Conservation (phyloP, 2,888 invertebrate genomes). For the Cataglyphis cursor region DNA sequence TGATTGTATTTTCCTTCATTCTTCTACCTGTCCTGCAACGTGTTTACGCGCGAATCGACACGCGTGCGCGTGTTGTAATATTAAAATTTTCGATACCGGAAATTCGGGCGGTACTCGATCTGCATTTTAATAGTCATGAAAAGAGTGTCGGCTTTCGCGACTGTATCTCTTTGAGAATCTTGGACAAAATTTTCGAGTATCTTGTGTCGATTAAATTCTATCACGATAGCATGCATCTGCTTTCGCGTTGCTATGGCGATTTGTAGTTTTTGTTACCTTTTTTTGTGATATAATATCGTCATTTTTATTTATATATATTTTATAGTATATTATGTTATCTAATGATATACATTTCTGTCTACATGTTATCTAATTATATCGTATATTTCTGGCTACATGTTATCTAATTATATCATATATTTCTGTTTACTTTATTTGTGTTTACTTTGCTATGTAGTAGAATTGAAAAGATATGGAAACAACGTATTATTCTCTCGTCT, state of each 20-base stretch:
- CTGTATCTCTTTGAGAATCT: conserved; percentile 35
- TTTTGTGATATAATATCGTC: neutral
- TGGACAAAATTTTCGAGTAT: conserved; percentile 40
- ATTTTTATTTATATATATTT: neutral
- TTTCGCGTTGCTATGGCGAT: neutral
- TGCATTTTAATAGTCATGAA: conserved; percentile 78
- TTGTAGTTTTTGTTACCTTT: neutral
- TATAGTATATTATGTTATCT: neutral
- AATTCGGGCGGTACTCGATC: conserved; percentile 78
- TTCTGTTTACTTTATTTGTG: neutral
- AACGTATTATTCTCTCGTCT: neutral
- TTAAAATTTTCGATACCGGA: conserved; percentile 80
- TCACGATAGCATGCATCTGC: conserved; percentile 4
- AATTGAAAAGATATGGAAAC: neutral
- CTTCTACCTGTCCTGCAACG: conserved; percentile 6
- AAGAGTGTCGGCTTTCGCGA: neutral
- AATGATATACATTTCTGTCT: neutral
- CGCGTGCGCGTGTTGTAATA: conserved; percentile 79
- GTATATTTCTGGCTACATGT: neutral
- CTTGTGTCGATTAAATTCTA: conserved; percentile 47
- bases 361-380: neutral
- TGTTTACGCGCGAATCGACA: conserved; percentile 22
- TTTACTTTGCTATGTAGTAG: neutral
- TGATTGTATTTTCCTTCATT: conserved; percentile 2
- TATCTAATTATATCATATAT: neutral